Base-by-base conservation (phyloP, 2,113 vertebrate genomes). In the Machaerirhynchus nigripectus region DNA sequence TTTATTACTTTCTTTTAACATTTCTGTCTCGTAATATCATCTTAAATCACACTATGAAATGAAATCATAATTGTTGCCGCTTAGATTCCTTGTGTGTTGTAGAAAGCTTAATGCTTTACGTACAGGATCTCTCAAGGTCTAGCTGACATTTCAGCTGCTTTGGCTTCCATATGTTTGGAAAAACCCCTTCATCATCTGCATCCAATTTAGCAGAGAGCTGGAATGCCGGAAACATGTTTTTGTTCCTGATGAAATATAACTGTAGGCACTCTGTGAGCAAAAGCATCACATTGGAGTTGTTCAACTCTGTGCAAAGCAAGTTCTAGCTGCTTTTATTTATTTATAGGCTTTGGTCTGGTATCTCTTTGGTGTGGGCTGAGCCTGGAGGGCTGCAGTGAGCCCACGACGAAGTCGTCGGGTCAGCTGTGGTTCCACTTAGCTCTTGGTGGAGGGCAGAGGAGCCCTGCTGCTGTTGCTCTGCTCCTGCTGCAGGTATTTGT, bases 381-480 rank as follows among this genome's bases (percentile, higher is more conserved):
- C 37, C 10, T 46, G 7, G 17, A 80, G 42, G 35, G 52, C 20
- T 57, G 39, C 7, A 16, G 1, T 18, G 46, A 78, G 31, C 39
- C 33, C 18, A 2, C 0, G 1, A 2, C 0, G 0, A 28, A 75
- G 53, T 47, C 24, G 2, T 68, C 0, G 2, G 40, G 30, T 33
- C 57, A 24, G 23, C 56, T 11, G 17, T 39, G 33, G 33, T 83
- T 84, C 2, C 3, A 1, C 13, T n/a, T 26, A 6, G 47, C 50
- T 84, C 42, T 37, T 44, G 50, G 27, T 24, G n/a, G 2, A 21
- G 28, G 37, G 20, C 44, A 21, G 64, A 53, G 55, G 11, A 89
- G 31, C 24, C 18, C 76, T 83, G 79, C 44, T 75, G 42, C 53
- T 61, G 44, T 74, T 82, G 59, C 69, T 55, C 28, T 39, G 16